These are phyloP conservation scores for Ascaphus truei DNA, from an alignment of 2,113 vertebrate genomes.

Conservation along the genomic window DNA sequence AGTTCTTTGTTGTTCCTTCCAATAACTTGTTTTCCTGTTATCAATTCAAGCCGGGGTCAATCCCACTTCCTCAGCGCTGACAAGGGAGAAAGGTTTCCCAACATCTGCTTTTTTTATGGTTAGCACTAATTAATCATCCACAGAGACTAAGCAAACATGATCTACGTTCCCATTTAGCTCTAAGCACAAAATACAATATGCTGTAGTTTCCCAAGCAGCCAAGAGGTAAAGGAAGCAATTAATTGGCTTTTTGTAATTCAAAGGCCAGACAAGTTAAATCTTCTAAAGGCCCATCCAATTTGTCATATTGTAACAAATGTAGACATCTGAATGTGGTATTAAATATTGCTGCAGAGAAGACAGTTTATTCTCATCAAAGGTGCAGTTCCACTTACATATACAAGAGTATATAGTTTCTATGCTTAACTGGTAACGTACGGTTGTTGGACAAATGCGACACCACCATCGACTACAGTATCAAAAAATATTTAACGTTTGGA, in stretches of 20 bases:
- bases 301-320: slow-evolving; percentile 15
- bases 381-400: too few relatives aligned
- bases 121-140: slow-evolving; percentile 17
- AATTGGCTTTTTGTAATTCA: slow-evolving; percentile 15
- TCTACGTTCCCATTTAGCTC: slow-evolving; percentile 9
- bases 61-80: not conserved
- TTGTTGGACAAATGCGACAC: too few relatives aligned
- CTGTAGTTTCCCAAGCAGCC: slow-evolving; percentile 3
- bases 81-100: slow-evolving; percentile 8
- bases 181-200: slow-evolving; percentile 7
- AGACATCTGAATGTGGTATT: not conserved
- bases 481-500: too few relatives aligned
- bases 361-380: too few relatives aligned
- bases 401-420: too few relatives aligned
- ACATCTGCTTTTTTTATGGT: slow-evolving; percentile 22
- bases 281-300: slow-evolving; percentile 19
- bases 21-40: slow-evolving; percentile 11
- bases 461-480: too few relatives aligned
- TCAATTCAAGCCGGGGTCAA: not conserved
- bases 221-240: slow-evolving; percentile 22
- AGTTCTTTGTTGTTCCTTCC: not conserved
- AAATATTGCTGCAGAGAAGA: too few relatives aligned
- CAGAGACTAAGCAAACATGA: slow-evolving; percentile 1
- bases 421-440: too few relatives aligned
- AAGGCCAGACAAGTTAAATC: slow-evolving; percentile 26